These are phyloP conservation scores for Gephyroberyx darwinii DNA, from an alignment of 2,797 vertebrate species.

Conservation along the genomic window DNA sequence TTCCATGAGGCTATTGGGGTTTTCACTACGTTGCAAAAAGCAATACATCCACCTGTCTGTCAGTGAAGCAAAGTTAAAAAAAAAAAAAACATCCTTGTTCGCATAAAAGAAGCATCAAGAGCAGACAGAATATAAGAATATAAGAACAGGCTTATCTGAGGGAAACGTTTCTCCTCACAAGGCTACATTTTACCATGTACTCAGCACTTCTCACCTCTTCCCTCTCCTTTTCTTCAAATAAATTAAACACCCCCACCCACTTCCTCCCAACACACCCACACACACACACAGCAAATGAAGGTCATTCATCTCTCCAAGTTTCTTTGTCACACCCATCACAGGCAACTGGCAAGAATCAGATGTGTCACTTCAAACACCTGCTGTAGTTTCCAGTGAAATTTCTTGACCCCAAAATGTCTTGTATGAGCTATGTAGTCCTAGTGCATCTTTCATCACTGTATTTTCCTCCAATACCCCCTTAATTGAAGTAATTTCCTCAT, in stretches of 20 bases:
- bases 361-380: conserved; percentile 31
- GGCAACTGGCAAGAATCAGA: conserved; percentile 16
- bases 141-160: conserved; percentile 37
- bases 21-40: conserved; percentile 26
- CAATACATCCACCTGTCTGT: conserved; percentile 16
- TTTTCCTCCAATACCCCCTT: too few relatives aligned
- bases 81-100: not conserved
- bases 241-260: conserved; percentile 13
- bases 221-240: conserved; percentile 21
- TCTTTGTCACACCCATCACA: conserved; percentile 43
- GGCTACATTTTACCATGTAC: conserved; percentile 20
- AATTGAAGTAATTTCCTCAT: too few relatives aligned
- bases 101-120: conserved; percentile 23
- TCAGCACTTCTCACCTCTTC: conserved; percentile 6
- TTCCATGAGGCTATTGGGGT: not conserved
- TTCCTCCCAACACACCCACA: too few relatives aligned
- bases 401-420: conserved; percentile 5
- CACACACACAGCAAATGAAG: conserved; percentile 12
- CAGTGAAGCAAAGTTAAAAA: not conserved
- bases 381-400: conserved; percentile 13
- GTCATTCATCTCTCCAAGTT: conserved; percentile 41
- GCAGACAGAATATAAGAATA: conserved; percentile 22
- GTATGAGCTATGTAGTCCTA: not conserved
- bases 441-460: too few relatives aligned
- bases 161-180: conserved; percentile 19